A percentile compares a stretch with the other conserved stretches of the same genome.
Evolutionary conservation across 2,888 invertebrate species (phyloP).

Genomic region (Diachrysia chrysitis): DNA sequence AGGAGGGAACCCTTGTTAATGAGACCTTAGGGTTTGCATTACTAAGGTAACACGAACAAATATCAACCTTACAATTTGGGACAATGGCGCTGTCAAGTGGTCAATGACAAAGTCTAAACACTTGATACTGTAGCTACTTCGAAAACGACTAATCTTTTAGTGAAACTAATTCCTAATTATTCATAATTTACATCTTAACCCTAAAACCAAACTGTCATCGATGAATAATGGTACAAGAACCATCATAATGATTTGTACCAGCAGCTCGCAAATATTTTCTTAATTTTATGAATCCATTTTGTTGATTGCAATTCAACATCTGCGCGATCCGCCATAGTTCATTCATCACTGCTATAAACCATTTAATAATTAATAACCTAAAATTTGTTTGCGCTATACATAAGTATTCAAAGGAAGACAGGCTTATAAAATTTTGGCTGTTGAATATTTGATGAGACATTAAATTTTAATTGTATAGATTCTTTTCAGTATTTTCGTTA

Average conservation of each 20-base stretch:
- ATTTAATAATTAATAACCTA: conserved; percentile 60
- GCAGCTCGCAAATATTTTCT: neutral
- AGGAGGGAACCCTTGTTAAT: no score
- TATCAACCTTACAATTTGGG: no score
- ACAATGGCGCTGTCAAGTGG: no score
- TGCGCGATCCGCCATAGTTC: conserved; percentile 32
- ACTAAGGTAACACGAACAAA: no score
- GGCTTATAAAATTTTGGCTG: neutral
- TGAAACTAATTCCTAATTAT: no score
- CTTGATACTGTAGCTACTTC: no score
- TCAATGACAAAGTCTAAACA: no score
- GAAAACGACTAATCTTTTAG: no score
- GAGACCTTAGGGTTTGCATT: no score
- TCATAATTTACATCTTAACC: no score
- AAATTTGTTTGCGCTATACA: conserved; percentile 61
- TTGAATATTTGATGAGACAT: neutral
- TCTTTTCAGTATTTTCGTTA: no score
- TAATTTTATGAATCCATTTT: conserved; percentile 20
- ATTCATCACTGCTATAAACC: conserved; percentile 63
- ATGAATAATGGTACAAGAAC: neutral
- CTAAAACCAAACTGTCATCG: neutral
- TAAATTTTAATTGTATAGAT: neutral
- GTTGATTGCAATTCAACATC: conserved; percentile 13
- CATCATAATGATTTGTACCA: conserved; percentile 11
- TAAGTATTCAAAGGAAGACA: conserved; percentile 40